These are phyloP conservation scores for Ramazzottius varieornatus DNA, from an alignment of 2,888 invertebrate genomes.

Conservation along the genomic window DNA sequence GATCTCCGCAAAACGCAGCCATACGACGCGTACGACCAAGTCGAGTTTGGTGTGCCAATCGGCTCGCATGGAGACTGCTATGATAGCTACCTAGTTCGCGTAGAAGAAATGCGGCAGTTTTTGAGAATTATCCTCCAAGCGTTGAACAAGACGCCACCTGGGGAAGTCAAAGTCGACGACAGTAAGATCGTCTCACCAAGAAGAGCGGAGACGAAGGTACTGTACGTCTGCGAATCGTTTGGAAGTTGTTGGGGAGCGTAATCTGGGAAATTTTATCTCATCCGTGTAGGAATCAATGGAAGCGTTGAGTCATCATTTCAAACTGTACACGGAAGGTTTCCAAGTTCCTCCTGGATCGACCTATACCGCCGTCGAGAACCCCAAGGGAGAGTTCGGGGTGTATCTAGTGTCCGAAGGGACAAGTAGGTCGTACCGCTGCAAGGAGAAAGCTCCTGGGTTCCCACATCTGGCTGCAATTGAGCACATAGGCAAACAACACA, in stretches of 20 bases:
- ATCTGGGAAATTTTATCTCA: too few relatives aligned
- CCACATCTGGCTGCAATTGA: conserved; percentile 46
- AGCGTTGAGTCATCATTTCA: conserved; percentile 90
- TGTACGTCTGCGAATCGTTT: too few relatives aligned
- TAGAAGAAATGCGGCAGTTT: conserved; percentile 84
- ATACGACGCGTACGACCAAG: conserved; percentile 73
- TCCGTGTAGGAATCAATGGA: conserved; percentile 44
- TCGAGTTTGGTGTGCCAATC: conserved; percentile 90
- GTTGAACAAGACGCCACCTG: conserved; percentile 83
- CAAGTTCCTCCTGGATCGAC: conserved; percentile 83
- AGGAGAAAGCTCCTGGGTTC: conserved; percentile 31
- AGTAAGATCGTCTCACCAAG: conserved; percentile 71
- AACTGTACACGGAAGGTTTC: conserved; percentile 83
- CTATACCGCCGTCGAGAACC: conserved; percentile 85
- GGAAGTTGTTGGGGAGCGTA: too few relatives aligned
- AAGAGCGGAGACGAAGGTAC: conserved; percentile 78
- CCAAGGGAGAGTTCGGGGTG: conserved; percentile 85
- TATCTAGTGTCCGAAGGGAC: conserved; percentile 86
- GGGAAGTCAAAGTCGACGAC: conserved; percentile 79
- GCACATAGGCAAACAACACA: conserved; percentile 56
- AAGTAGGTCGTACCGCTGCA: conserved; percentile 62
- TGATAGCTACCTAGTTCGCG: conserved; percentile 46
- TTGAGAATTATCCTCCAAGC: conserved; percentile 81
- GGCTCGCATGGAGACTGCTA: conserved; percentile 88
- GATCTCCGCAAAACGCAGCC: conserved; percentile 81